Evolutionary conservation across 2,888 invertebrate species (phyloP).

Genomic region (Spialia ferax): DNA sequence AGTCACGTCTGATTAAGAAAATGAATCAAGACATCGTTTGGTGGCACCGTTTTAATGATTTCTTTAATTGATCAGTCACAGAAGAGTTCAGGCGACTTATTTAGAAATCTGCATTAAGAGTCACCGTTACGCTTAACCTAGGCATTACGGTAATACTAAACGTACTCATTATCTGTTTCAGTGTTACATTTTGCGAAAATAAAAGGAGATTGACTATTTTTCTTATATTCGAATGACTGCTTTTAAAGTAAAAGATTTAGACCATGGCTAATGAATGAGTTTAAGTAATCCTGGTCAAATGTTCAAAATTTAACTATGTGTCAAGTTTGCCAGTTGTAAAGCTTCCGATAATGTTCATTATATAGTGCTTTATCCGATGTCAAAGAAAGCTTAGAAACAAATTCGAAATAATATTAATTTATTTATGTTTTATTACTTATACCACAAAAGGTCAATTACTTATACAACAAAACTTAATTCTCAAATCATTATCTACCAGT

Average conservation of each 20-base stretch:
- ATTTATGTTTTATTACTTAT: too few relatives aligned
- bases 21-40: slow-evolving; percentile 11
- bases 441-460: too few relatives aligned
- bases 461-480: too few relatives aligned
- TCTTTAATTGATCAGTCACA: slow-evolving; percentile 32
- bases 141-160: slow-evolving; percentile 6
- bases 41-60: slow-evolving; percentile 19
- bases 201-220: not conserved
- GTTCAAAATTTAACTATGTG: not conserved
- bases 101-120: slow-evolving; percentile 17
- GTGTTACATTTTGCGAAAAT: slow-evolving; percentile 23
- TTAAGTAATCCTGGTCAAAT: not conserved
- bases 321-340: too few relatives aligned
- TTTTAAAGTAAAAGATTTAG: not conserved
- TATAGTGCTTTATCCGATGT: too few relatives aligned
- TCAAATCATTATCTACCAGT: too few relatives aligned
- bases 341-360: too few relatives aligned
- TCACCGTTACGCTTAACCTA: slow-evolving; percentile 15
- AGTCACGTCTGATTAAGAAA: slow-evolving; percentile 18
- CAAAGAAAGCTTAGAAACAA: too few relatives aligned
- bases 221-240: not conserved
- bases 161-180: not conserved
- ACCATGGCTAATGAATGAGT: not conserved
- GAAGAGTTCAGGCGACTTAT: slow-evolving; percentile 19
- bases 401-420: too few relatives aligned